Evolutionary conservation across 2,797 vertebrate species (phyloP).

Genomic region (Fringilla coelebs): DNA sequence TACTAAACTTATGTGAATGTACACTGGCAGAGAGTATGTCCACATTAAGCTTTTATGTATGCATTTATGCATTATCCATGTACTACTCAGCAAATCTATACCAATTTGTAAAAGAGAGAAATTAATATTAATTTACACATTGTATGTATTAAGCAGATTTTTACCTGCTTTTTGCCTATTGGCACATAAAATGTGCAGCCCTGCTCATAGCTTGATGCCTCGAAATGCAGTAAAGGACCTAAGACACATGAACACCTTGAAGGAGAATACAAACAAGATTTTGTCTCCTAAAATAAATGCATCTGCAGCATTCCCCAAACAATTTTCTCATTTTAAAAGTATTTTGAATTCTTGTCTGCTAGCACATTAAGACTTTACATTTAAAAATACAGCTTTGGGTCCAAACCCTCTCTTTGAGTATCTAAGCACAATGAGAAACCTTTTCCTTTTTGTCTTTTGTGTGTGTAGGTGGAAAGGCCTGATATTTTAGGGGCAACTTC

Average conservation of each 20-base stretch:
- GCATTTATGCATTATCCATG: constrained; percentile 58
- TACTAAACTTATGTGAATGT: background rate
- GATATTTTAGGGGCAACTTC: background rate
- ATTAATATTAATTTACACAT: constrained; percentile 63
- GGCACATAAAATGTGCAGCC: constrained; percentile 29
- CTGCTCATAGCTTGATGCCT: background rate
- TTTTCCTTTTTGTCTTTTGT: background rate
- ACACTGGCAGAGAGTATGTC: background rate
- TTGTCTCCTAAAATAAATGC: background rate
- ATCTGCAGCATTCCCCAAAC: background rate
- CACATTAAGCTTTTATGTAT: constrained; percentile 63
- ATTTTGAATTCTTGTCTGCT: background rate
- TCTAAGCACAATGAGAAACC: background rate
- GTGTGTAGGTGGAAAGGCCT: background rate
- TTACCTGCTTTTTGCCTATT: constrained; percentile 22
- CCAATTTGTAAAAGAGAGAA: constrained; percentile 51
- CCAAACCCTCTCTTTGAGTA: background rate
- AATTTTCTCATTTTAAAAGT: background rate
- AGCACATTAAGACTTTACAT: background rate
- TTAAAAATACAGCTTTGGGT: background rate
- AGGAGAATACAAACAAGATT: background rate
- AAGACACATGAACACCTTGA: background rate
- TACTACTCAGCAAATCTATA: constrained; percentile 70
- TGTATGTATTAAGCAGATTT: constrained; percentile 38
- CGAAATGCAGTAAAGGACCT: background rate